Percentiles rank a stretch among this genome's conserved stretches.
phyloP scores from a whole-genome alignment of 1,140 invertebrate genomes.

The Anoplophora glabripennis region DNA sequence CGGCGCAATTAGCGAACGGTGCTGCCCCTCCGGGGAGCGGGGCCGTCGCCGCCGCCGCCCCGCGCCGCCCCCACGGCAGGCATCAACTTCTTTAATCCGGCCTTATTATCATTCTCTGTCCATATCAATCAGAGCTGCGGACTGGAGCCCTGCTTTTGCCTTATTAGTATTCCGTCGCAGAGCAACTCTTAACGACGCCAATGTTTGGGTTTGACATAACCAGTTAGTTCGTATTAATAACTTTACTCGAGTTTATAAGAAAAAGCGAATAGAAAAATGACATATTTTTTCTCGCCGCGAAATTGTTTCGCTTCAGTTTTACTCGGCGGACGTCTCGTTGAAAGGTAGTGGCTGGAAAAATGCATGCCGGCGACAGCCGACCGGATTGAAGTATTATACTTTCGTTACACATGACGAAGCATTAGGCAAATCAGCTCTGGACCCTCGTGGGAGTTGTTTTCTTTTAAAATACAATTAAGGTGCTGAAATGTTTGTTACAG shows the following conservation, averaged over 20 bases:
- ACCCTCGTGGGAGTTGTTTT: slow-evolving; percentile 22
- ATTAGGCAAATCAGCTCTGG: slow-evolving; percentile 46
- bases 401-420: slow-evolving; percentile 47
- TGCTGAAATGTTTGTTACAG: slow-evolving; percentile 21
- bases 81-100: slow-evolving; percentile 40
- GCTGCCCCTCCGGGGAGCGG: background rate
- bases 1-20: slow-evolving; percentile 21
- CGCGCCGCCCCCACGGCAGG: background rate
- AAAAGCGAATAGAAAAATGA: slow-evolving; percentile 50
- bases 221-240: slow-evolving; percentile 52
- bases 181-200: slow-evolving; percentile 43
- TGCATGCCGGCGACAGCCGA: slow-evolving; percentile 47
- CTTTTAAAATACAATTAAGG: slow-evolving; percentile 36
- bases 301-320: slow-evolving; percentile 42
- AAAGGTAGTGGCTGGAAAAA: slow-evolving; percentile 46
- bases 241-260: slow-evolving; percentile 47
- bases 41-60: background rate
- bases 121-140: slow-evolving; percentile 47
- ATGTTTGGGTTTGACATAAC: slow-evolving; percentile 52
- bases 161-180: slow-evolving; percentile 48
- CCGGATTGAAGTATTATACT: slow-evolving; percentile 49
- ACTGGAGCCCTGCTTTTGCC: slow-evolving; percentile 35
- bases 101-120: slow-evolving; percentile 46
- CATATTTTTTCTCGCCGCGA: slow-evolving; percentile 39
- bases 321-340: slow-evolving; percentile 36